phyloP scores from a whole-genome alignment of 2,888 invertebrate species.

The Andrena minutula region DNA sequence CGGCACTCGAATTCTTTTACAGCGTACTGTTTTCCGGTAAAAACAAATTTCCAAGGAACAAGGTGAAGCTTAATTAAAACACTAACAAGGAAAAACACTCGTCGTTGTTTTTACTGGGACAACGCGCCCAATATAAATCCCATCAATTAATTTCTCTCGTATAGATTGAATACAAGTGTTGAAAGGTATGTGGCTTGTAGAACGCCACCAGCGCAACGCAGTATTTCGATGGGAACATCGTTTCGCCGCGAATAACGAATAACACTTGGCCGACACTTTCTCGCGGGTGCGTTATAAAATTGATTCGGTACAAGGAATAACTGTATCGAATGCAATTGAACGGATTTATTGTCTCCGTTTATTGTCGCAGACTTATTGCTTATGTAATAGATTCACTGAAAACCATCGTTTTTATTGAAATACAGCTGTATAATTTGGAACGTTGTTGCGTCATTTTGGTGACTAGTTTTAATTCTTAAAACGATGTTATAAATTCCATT shows the following conservation, averaged over 20 bases:
- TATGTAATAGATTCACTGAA: conserved; percentile 22
- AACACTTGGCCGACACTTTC: conserved; percentile 15
- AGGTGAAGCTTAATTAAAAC: not conserved
- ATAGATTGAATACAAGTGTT: conserved; percentile 4
- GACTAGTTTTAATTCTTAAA: not conserved
- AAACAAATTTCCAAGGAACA: not conserved
- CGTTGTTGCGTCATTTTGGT: not conserved
- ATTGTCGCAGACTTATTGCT: conserved; percentile 1
- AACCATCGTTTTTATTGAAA: conserved; percentile 16
- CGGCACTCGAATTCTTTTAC: not conserved
- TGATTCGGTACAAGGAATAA: conserved; percentile 26
- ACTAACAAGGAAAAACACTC: not conserved
- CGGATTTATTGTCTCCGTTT: conserved; percentile 32
- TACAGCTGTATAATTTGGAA: not conserved
- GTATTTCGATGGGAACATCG: conserved; percentile 6
- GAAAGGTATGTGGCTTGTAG: not conserved
- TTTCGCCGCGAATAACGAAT: conserved; percentile 21
- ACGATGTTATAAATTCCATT: not conserved
- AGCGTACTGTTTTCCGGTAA: not conserved
- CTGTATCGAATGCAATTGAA: conserved; percentile 18
- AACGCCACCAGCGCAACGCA: not conserved
- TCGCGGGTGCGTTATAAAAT: conserved; percentile 32
- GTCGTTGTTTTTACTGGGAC: not conserved
- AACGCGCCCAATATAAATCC: not conserved
- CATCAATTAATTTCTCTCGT: conserved; percentile 17